Base-by-base conservation (phyloP, 2,888 invertebrate species). In the Helleia helle region DNA sequence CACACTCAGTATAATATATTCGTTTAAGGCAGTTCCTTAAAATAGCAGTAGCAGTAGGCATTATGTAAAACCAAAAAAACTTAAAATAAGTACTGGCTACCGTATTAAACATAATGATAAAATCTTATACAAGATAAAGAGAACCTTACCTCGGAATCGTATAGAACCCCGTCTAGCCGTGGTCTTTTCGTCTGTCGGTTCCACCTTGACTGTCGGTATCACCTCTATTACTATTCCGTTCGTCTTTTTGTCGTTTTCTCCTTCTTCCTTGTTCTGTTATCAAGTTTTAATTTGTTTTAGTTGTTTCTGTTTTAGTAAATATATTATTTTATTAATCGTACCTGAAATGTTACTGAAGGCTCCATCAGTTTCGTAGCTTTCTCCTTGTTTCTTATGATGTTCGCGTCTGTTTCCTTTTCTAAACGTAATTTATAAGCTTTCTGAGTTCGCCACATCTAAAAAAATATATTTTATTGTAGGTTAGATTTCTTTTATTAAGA, bases 381-480 rank as follows among this genome's bases (percentile, higher is more conserved):
- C 58, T 92, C 91, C 63, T 91, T 92, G 36, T 88, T 90, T 72
- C 91, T 87, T 56, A 91, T 83, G 42, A 93, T 91, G 51, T 88
- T 89, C 54, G 91, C 92, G 58, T 93, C 93, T 0, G 92, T 91
- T 74, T 92, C 90, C 53, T 90, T 88, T 64, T 93, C 92, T 46
- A 91, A 87, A 38, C 90, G 87, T 52, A 89, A 75, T 66, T 90
- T 91, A 65, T 93, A 91, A 30, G 89, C 88, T 58, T 91, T 89
- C 61, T 94, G 90, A 7, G 91, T 90, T 56, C 91, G 81, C 84
- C 92, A 94, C 59, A 92, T 88, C 86, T 89, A 47, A 9, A 34
- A 47, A 50, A 40, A 36, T n/a, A 34, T 34, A 22, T 1, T 2
- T 34, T 29, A 12, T 8, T 8, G 8, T 8, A 29, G 12, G n/a